Conservation (phyloP, 2,113 vertebrate genomes). For the Pseudolaguvia tuberculata region DNA sequence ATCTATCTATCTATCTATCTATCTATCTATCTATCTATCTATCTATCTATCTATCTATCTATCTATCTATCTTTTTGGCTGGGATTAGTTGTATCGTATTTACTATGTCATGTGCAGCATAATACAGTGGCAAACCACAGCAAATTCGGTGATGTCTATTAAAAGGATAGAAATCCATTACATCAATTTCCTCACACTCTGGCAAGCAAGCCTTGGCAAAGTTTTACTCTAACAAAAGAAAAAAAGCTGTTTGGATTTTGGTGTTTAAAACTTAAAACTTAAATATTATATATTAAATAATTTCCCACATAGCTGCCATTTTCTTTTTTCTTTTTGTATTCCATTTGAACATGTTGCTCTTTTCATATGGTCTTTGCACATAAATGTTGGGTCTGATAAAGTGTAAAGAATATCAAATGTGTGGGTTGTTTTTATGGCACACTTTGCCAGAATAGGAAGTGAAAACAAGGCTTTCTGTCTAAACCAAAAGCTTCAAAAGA, state of each 20-base stretch:
- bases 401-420: slow-evolving; percentile 49
- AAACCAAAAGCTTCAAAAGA: slow-evolving; percentile 48
- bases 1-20: too few species aligned
- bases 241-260: slow-evolving; percentile 10
- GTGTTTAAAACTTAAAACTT: not conserved
- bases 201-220: slow-evolving; percentile 8
- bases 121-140: too few species aligned
- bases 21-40: too few species aligned
- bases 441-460: slow-evolving; percentile 55
- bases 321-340: not conserved
- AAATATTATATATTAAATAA: too few species aligned
- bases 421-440: slow-evolving; percentile 37
- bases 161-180: too few species aligned
- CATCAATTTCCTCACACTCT: slow-evolving; percentile 13
- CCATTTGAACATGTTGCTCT: slow-evolving; percentile 7
- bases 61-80: too few species aligned
- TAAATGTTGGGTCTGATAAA: slow-evolving; percentile 46
- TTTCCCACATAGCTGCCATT: slow-evolving; percentile 4
- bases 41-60: too few species aligned
- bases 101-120: too few species aligned
- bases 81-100: too few species aligned
- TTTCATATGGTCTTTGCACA: slow-evolving; percentile 11
- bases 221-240: not conserved
- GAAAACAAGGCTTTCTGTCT: slow-evolving; percentile 43
- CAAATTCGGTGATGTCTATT: too few species aligned